Evolutionary conservation across 2,113 vertebrate genomes (phyloP), one percentile per base, ranked within the genome.

Genomic region (Hipposideros armiger): DNA sequence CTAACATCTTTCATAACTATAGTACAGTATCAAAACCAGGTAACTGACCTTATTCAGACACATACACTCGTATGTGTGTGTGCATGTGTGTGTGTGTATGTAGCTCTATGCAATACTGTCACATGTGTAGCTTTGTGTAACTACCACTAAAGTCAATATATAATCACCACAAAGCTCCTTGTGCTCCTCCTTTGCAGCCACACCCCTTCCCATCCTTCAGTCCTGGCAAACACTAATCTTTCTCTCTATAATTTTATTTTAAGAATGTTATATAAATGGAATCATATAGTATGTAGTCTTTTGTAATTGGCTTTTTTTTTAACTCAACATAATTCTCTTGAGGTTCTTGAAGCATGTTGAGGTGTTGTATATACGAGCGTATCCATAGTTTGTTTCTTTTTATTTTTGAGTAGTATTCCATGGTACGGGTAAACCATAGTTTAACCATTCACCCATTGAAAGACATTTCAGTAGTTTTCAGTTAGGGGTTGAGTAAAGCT

Each of bases 251-350:
- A 78, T 73, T 78, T 32, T 70, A 47, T 70, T 56, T 85, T 84
- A 64, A 72, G 22, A 70, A 45, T 47, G 24, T 32, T 86, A 40
- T 78, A 67, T 50, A 84, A 85, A 80, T 64, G 64, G 17, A 80
- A 73, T 90, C 32, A 93, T 28, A 72, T 45, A n/a, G 45, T 40
- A 56, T 70, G 19, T 24, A 66, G 40, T 16, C 60, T 74, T 70
- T 70, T 91, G 42, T 70, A 52, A 70, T 47, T 82, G 54, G 24
- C 54, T 88, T 91, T 83, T 83, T 74, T 95, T 74, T 95, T 56
- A 22, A 60, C 16, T 76, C 72, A 62, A 28, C 19, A 16, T 74
- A 76, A 83, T 91, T 54, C 10, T 52, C 30, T 78, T n/a, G 13
- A 72, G 54, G 26, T 78, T 92, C 56, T 45, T 76, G 84, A 78